Percentiles rank a stretch among this genome's conserved stretches.
Evolutionary conservation across 64 coral and sea anemone genomes (phyloP).

Genomic region (Catalaphyllia jardinei): DNA sequence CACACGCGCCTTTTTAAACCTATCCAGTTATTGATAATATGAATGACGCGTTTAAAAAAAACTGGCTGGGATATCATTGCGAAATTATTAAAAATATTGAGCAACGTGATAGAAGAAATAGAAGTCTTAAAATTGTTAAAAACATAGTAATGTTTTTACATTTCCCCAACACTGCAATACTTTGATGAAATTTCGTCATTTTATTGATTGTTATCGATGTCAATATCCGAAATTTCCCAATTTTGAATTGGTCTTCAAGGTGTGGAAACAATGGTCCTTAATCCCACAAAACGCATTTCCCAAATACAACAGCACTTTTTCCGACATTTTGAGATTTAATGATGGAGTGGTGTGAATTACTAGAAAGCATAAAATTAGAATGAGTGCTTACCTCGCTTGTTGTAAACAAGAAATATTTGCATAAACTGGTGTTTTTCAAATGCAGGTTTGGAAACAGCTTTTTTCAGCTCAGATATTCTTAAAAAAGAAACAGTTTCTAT

Average conservation of each 20-base stretch:
- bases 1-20: neutral
- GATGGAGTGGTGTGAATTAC: neutral
- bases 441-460: neutral
- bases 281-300: neutral
- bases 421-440: conserved; percentile 14
- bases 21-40: neutral
- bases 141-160: neutral
- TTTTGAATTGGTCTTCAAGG: neutral
- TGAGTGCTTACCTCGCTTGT: neutral
- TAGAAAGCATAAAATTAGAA: neutral
- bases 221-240: neutral
- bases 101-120: neutral
- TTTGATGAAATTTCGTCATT: neutral
- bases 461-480: neutral
- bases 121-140: conserved; percentile 2
- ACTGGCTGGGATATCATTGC: neutral
- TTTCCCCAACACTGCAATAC: neutral
- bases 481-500: neutral
- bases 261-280: neutral
- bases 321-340: neutral
- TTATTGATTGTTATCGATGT: conserved; percentile 4
- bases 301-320: neutral
- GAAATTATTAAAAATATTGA: neutral
- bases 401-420: neutral
- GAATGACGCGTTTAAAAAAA: neutral